phyloP scores from a whole-genome alignment of 1,140 invertebrate genomes.

The Leptopilina boulardi region DNA sequence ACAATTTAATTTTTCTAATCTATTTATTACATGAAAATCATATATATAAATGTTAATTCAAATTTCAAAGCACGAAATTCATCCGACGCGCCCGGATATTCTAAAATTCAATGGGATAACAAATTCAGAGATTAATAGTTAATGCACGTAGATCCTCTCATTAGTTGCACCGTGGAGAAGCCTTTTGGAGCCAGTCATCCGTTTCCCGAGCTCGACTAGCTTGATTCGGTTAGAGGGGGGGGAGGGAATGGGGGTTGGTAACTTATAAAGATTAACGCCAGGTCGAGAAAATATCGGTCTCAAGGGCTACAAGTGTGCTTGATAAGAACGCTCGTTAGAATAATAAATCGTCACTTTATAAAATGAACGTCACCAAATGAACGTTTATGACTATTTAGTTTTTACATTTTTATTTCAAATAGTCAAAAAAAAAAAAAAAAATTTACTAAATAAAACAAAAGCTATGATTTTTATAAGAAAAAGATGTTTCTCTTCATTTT shows the following conservation, averaged over 20 bases:
- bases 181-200: conserved; percentile 10
- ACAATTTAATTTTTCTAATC: too few relatives aligned
- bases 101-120: conserved; percentile 1
- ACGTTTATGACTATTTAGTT: background rate
- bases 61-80: background rate
- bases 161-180: conserved; percentile 6
- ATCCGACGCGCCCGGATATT: background rate
- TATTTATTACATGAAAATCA: too few relatives aligned
- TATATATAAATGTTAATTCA: too few relatives aligned
- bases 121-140: conserved; percentile 27
- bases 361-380: background rate
- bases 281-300: conserved; percentile 24
- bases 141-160: conserved; percentile 20
- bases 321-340: conserved; percentile 27
- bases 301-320: background rate
- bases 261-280: conserved; percentile 31
- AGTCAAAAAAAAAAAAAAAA: too few relatives aligned
- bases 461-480: too few relatives aligned
- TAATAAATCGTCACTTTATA: conserved; percentile 24
- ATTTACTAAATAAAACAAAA: too few relatives aligned
- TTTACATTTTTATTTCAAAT: too few relatives aligned
- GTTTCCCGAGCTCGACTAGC: conserved; percentile 14
- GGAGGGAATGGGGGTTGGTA: conserved; percentile 5
- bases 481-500: too few relatives aligned
- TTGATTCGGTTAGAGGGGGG: conserved; percentile 14